Evolutionary conservation across 2,797 vertebrate species (phyloP).

Genomic region (Gadopsis marmoratus): DNA sequence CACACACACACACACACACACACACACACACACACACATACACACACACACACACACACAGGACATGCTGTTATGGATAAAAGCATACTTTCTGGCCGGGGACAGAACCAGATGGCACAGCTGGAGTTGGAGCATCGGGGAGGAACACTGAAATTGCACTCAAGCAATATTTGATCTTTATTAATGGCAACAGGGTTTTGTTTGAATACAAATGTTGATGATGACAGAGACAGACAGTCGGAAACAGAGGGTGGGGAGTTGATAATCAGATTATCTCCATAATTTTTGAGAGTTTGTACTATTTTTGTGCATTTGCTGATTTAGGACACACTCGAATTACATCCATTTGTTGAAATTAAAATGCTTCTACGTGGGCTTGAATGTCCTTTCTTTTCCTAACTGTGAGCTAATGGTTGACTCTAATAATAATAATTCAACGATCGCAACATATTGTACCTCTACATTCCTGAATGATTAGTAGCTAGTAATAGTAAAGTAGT

Average conservation of each 20-base stretch:
- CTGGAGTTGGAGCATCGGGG: conserved; percentile 39
- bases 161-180: conserved; percentile 61
- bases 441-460: neutral
- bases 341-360: conserved; percentile 67
- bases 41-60: neutral
- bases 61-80: conserved; percentile 33
- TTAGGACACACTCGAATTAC: conserved; percentile 70
- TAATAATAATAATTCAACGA: conserved; percentile 7
- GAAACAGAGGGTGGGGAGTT: conserved; percentile 44
- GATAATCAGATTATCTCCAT: conserved; percentile 74
- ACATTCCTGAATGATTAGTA: neutral
- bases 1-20: conserved; percentile 21
- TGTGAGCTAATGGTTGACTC: conserved; percentile 16
- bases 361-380: conserved; percentile 33
- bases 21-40: conserved; percentile 20
- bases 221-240: conserved; percentile 46
- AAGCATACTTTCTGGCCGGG: conserved; percentile 39
- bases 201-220: conserved; percentile 70
- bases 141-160: conserved; percentile 52
- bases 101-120: conserved; percentile 55
- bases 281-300: conserved; percentile 55
- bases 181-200: conserved; percentile 62
- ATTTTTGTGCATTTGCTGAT: conserved; percentile 67
- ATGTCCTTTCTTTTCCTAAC: conserved; percentile 16
- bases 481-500: neutral